These are phyloP conservation scores for Zosterops pallidus DNA, from an alignment of 2,113 vertebrate genomes.

Conservation along the genomic window DNA sequence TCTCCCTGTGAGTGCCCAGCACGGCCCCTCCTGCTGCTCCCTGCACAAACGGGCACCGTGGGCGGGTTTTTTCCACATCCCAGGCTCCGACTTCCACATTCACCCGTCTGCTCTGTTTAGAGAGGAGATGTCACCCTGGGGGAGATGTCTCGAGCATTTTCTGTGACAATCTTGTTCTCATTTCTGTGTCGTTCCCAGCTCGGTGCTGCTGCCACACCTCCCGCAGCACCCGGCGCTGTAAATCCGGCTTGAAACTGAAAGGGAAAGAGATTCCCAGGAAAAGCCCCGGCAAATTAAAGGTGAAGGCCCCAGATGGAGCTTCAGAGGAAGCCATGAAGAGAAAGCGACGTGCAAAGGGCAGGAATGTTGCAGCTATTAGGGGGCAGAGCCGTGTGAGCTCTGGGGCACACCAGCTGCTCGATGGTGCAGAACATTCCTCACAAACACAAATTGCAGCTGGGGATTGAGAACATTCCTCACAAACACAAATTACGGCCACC, in stretches of 20 bases:
- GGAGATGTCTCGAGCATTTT: neutral
- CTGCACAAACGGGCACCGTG: neutral
- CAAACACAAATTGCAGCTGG: neutral
- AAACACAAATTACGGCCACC: no score
- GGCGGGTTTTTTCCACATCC: neutral
- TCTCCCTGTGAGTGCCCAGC: neutral
- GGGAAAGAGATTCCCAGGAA: neutral
- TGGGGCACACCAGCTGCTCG: neutral
- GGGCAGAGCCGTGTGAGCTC: fast-evolving
- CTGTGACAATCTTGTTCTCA: no score
- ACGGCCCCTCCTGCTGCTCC: neutral
- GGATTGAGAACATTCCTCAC: neutral
- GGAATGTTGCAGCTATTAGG: neutral
- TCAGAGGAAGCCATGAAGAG: neutral
- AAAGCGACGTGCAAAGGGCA: neutral
- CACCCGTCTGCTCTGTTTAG: neutral
- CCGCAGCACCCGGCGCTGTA: neutral
- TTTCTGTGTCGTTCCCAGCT: neutral
- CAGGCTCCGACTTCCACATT: neutral
- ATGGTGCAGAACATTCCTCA: neutral
- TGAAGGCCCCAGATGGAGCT: neutral
- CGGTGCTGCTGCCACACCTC: neutral
- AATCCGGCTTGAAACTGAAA: neutral
- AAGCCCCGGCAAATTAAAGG: neutral
- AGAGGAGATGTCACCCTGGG: neutral